Evolutionary conservation across 2,888 invertebrate genomes (phyloP).

Genomic region (Drosophila tripunctata): DNA sequence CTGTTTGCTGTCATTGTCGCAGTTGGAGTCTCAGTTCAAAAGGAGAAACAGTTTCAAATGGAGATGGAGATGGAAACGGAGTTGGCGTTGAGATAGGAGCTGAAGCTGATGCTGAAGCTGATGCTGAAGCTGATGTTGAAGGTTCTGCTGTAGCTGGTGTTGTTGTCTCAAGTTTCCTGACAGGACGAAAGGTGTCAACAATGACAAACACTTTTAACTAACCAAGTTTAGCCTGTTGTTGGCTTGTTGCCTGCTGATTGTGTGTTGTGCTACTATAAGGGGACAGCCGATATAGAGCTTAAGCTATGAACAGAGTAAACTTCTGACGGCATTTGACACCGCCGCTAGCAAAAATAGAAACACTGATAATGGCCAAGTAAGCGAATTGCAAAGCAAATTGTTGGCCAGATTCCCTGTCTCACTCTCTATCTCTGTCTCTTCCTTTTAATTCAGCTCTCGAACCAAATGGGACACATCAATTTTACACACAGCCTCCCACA

Average conservation of each 20-base stretch:
- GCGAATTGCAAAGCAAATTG: conserved; percentile 37
- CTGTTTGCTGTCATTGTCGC: conserved; percentile 55
- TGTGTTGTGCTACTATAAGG: conserved; percentile 30
- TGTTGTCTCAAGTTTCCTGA: conserved; percentile 57
- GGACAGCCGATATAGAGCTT: conserved; percentile 50
- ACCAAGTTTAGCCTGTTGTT: conserved; percentile 60
- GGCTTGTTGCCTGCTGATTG: conserved; percentile 54
- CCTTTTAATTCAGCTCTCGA: conserved; percentile 36
- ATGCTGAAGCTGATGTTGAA: too few species aligned
- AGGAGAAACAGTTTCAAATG: neutral
- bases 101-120: too few species aligned
- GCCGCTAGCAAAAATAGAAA: conserved; percentile 8
- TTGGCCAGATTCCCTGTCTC: conserved; percentile 7
- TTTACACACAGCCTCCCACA: conserved; percentile 28
- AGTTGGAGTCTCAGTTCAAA: conserved; percentile 9
- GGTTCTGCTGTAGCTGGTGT: too few species aligned
- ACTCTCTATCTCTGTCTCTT: too few species aligned
- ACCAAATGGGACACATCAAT: conserved; percentile 65
- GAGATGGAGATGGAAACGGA: neutral
- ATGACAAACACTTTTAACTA: conserved; percentile 80
- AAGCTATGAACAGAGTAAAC: conserved; percentile 30
- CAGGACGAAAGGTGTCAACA: conserved; percentile 78
- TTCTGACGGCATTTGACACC: conserved; percentile 56
- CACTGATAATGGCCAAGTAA: neutral
- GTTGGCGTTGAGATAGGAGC: neutral